Evolutionary conservation across 2,888 invertebrate species (phyloP).

Genomic region (Agonopterix heracliana): DNA sequence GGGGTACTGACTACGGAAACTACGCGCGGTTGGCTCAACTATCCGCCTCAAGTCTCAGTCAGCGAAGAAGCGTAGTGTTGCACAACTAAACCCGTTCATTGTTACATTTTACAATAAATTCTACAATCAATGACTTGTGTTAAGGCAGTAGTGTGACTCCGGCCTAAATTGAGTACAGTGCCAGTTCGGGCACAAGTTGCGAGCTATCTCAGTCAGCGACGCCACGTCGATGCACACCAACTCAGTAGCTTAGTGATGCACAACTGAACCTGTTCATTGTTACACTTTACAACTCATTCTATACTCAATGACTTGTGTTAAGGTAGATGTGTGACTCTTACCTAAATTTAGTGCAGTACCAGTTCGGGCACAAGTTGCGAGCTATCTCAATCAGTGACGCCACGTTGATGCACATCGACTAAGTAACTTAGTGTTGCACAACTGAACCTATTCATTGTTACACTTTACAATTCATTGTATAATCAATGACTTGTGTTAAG

Average conservation of each 20-base stretch:
- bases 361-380: not conserved
- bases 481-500: too few relatives aligned
- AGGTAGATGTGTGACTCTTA: too few relatives aligned
- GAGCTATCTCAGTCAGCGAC: not conserved
- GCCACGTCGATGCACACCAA: not conserved
- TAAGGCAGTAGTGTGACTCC: too few relatives aligned
- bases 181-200: not conserved
- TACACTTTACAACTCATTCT: too few relatives aligned
- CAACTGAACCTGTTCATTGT: too few relatives aligned
- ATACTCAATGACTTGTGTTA: too few relatives aligned
- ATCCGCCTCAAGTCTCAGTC: too few relatives aligned
- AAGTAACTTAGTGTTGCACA: not conserved
- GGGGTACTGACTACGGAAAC: too few relatives aligned
- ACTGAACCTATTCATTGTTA: not conserved
- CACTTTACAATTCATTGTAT: too few relatives aligned
- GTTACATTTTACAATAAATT: too few relatives aligned
- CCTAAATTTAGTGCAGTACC: not conserved
- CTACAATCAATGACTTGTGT: too few relatives aligned
- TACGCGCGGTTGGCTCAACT: too few relatives aligned
- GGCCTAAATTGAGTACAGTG: not conserved
- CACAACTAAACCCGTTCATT: not conserved
- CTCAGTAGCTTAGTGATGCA: not conserved
- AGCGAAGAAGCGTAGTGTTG: not conserved
- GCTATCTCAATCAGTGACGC: not conserved
- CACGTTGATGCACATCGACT: not conserved